Evolutionary conservation across 2,113 vertebrate genomes (phyloP).

Genomic region (Loxodonta africana): DNA sequence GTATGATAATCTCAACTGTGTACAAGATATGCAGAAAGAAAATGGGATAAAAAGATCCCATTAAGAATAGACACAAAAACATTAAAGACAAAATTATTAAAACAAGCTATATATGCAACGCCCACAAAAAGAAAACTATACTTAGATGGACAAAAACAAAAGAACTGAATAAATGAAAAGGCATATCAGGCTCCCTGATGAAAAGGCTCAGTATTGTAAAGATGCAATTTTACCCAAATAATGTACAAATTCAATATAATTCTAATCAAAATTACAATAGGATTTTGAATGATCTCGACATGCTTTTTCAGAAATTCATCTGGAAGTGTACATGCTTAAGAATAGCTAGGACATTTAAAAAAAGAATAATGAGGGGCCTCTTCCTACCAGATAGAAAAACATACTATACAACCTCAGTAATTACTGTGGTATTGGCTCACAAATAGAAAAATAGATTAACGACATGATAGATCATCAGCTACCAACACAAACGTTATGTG

Average conservation of each 20-base stretch:
- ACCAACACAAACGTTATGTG: background rate
- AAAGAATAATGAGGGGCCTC: background rate
- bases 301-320: slow-evolving; percentile 46
- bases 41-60: background rate
- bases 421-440: slow-evolving; percentile 12
- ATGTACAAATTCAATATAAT: slow-evolving; percentile 27
- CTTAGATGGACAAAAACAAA: slow-evolving; percentile 2
- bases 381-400: slow-evolving; percentile 47
- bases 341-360: background rate
- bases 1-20: slow-evolving; percentile 1
- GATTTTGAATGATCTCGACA: slow-evolving; percentile 40
- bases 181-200: background rate
- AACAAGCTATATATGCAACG: slow-evolving; percentile 43
- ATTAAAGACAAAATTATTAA: background rate
- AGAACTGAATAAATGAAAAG: slow-evolving; percentile 25
- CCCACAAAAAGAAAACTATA: slow-evolving; percentile 3
- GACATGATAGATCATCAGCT: slow-evolving; percentile 25
- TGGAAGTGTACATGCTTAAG: slow-evolving; percentile 16
- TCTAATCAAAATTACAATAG: slow-evolving; percentile 30
- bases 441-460: slow-evolving; percentile 43
- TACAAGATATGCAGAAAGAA: slow-evolving; percentile 53
- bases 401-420: background rate
- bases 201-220: slow-evolving; percentile 42
- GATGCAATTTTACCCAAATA: slow-evolving; percentile 17
- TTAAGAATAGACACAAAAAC: background rate